These are phyloP conservation scores for Catonia carolina DNA, from an alignment of 2,888 invertebrate genomes.

Conservation along the genomic window DNA sequence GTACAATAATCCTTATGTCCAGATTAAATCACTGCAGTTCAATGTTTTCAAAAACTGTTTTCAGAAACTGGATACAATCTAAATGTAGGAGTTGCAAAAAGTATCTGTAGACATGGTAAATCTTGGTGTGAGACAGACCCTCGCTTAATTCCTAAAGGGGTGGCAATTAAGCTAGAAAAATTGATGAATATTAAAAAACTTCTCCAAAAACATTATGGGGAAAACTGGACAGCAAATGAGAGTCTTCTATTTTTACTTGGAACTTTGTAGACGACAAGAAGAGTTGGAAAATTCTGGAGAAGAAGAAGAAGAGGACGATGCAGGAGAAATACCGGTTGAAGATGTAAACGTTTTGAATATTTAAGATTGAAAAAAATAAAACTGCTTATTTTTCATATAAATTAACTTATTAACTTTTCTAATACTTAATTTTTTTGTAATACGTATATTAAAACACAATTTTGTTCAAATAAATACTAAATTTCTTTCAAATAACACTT, in stretches of 20 bases:
- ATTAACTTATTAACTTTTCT: too few relatives aligned
- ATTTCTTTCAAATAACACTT: background rate
- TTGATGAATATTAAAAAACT: background rate
- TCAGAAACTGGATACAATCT: slow-evolving; percentile 9
- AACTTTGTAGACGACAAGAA: background rate
- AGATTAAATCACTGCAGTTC: too few relatives aligned
- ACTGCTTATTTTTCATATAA: too few relatives aligned
- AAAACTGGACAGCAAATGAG: slow-evolving; percentile 4
- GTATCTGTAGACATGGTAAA: background rate
- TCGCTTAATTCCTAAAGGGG: slow-evolving; percentile 8
- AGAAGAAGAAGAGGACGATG: slow-evolving; percentile 3
- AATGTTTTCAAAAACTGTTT: too few relatives aligned
- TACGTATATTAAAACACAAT: background rate
- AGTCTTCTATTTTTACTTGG: slow-evolving; percentile 1
- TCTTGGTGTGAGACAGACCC: slow-evolving; percentile 4
- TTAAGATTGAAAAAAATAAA: too few relatives aligned
- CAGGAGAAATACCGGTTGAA: slow-evolving; percentile 3
- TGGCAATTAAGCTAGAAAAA: slow-evolving; percentile 4
- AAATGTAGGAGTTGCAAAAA: slow-evolving; percentile 1
- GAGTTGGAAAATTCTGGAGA: background rate
- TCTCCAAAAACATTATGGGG: slow-evolving; percentile 8
- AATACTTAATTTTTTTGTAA: background rate
- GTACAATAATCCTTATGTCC: too few relatives aligned
- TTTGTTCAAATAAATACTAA: background rate
- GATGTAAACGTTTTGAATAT: slow-evolving; percentile 1